Base-by-base conservation (phyloP, 2,797 vertebrate genomes). In the Acridotheres tristis region DNA sequence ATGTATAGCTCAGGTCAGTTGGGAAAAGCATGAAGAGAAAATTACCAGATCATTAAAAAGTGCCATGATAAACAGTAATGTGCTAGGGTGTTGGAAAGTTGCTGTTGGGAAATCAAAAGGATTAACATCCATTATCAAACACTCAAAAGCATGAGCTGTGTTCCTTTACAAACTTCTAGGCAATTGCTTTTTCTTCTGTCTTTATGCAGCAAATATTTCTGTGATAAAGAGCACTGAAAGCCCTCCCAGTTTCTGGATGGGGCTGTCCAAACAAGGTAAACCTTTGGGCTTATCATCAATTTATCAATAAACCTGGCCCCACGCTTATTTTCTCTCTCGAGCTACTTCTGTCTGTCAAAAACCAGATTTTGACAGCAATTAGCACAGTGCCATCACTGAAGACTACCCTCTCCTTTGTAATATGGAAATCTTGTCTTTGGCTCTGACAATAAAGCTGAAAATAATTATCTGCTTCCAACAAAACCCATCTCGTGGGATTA, bases 361-460 rank as follows among this genome's bases (percentile, higher is more conserved):
- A 16, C 13, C 36, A 10, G 42, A 79, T 92, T 96, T 76, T 96
- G 91, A 93, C 67, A 94, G 84, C 73, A 95, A 83, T 94, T 92
- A 85, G 51, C 78, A 73, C 29, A 67, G 48, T 65, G 58, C 10
- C 30, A 76, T 78, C 62, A 65, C 10, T 67, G 61, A 94, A 76
- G 58, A 63, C 50, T 75, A 66, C 23, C 20, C 13, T 74, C 21
- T 77, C 10, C 75, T 92, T 65, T 88, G 45, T 72, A 59, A 67
- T 50, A 88, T 12, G 86, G 89, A 87, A 88, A 59, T 51, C 50
- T 51, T 36, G 27, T 77, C 66, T 90, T 86, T 82, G 63, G 8
- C 42, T 71, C 36, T 45, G 30, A 66, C 59, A 82, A 36, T 66
- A 69, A 94, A 67, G 51, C 40, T 88, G 72, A 92, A 96, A 94